A percentile compares a stretch with the other conserved stretches of the same genome.
These are phyloP conservation scores for Calcarius lapponicus DNA, from an alignment of 2,797 vertebrate genomes.

Conservation along the genomic window DNA sequence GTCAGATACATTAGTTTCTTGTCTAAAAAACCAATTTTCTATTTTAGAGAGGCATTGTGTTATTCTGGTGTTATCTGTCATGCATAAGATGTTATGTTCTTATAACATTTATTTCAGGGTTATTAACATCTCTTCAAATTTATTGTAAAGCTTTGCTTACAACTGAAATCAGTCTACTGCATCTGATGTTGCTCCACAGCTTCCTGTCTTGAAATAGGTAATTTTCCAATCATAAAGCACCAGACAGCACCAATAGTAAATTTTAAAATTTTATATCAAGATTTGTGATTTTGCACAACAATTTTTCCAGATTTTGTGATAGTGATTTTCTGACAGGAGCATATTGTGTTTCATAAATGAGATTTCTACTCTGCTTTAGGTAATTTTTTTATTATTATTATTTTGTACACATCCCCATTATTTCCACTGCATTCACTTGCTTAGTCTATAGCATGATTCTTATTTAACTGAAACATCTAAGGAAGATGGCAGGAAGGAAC, in stretches of 20 bases:
- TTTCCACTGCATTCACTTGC: background rate
- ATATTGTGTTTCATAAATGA: background rate
- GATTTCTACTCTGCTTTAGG: background rate
- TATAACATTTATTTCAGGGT: background rate
- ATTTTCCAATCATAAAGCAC: background rate
- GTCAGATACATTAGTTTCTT: background rate
- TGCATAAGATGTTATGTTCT: background rate
- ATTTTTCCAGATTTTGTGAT: background rate
- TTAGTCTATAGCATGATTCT: background rate
- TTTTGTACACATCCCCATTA: background rate
- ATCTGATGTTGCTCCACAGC: background rate
- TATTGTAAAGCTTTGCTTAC: background rate
- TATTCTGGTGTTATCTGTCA: background rate
- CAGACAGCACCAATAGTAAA: background rate
- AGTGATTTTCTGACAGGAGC: background rate
- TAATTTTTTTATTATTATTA: background rate
- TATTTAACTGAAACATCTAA: background rate
- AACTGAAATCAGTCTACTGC: background rate
- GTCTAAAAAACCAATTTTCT: background rate
- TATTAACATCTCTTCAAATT: background rate
- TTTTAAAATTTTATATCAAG: background rate
- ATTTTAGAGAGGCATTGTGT: background rate
- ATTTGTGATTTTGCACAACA: background rate
- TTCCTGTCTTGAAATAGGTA: background rate
- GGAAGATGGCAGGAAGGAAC: background rate